phyloP scores from a whole-genome alignment of 2,113 vertebrate species.

The Gorsachius goisagi region DNA sequence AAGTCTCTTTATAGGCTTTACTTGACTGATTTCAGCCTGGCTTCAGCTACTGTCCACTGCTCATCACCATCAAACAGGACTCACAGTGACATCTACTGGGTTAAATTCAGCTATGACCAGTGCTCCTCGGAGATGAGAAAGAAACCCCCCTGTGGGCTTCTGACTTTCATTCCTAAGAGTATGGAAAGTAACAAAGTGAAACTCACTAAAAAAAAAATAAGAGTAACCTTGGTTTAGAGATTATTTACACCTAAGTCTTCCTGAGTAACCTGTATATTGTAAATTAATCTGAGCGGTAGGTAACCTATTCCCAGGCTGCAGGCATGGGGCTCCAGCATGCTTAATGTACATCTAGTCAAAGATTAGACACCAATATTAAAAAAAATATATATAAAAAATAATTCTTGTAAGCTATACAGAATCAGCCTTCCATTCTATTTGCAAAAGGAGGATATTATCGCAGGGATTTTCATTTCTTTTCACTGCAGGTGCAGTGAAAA shows the following conservation, averaged over 20 bases:
- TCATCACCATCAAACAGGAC: slow-evolving; percentile 34
- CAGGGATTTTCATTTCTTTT: slow-evolving; percentile 2
- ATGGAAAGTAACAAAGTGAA: background rate
- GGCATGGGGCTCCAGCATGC: background rate
- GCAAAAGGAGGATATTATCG: background rate
- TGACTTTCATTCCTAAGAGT: background rate
- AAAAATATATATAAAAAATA: background rate
- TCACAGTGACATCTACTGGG: slow-evolving; percentile 76
- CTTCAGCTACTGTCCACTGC: slow-evolving; percentile 13
- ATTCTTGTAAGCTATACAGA: background rate
- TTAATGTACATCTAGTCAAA: background rate
- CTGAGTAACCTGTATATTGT: background rate
- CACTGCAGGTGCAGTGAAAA: background rate
- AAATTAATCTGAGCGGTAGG: background rate
- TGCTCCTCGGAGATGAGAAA: background rate
- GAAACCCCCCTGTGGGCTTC: background rate
- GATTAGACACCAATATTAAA: background rate
- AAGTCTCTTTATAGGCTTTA: background rate
- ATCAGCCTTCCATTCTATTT: background rate
- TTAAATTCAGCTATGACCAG: background rate
- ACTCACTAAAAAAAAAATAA: background rate
- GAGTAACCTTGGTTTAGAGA: background rate
- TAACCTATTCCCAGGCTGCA: background rate
- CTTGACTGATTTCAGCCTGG: background rate
- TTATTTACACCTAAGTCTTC: background rate